Conservation (phyloP, 2,113 vertebrate genomes). For the Prinia subflava region DNA sequence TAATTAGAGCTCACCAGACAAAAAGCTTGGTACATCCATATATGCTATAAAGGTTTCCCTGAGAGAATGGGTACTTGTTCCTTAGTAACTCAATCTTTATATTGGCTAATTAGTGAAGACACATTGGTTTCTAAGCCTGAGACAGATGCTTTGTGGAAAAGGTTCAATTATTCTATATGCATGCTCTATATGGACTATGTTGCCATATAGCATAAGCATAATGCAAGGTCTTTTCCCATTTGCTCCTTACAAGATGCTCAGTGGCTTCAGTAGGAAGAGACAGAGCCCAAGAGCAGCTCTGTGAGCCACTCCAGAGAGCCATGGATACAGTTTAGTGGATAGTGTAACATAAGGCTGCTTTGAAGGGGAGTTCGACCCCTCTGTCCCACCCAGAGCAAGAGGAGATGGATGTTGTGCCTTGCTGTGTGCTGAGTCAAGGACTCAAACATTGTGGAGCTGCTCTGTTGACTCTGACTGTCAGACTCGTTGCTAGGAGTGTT, state of each 20-base stretch:
- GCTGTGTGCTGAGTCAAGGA: background rate
- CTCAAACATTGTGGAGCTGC: fast-evolving
- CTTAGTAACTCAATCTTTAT: background rate
- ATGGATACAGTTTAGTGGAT: background rate
- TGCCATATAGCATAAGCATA: background rate
- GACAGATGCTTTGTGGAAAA: background rate
- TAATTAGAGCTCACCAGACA: background rate
- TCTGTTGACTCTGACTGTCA: background rate
- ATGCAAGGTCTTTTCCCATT: background rate
- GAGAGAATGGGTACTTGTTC: background rate
- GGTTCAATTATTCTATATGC: background rate
- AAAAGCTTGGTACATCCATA: background rate
- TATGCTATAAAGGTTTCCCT: background rate
- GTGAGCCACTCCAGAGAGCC: background rate
- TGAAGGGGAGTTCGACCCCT: background rate
- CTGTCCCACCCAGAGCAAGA: background rate
- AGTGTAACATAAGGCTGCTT: background rate
- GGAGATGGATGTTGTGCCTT: background rate
- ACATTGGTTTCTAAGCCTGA: background rate
- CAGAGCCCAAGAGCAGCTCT: background rate
- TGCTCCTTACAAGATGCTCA: background rate
- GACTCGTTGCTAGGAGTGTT: background rate
- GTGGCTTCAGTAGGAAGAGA: background rate
- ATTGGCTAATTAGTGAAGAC: background rate
- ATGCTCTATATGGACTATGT: background rate